Percentiles rank a stretch among this genome's conserved stretches.
These are phyloP conservation scores for Scolopax bukidnonensis DNA, from an alignment of 2,797 vertebrate species.

Conservation along the genomic window DNA sequence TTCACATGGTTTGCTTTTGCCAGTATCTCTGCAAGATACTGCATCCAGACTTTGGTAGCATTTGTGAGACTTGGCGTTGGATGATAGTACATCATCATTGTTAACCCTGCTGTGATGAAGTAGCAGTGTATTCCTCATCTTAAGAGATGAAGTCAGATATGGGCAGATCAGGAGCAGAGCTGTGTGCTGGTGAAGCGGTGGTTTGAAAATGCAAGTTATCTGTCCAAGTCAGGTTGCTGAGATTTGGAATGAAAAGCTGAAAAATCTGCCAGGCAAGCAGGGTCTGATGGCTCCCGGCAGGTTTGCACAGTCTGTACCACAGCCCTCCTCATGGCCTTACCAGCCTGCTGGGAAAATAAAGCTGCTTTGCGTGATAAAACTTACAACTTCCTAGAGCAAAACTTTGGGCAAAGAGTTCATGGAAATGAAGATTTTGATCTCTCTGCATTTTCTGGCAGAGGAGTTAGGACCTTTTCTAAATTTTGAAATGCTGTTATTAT, in stretches of 20 bases:
- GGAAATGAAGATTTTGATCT: not conserved
- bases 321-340: not conserved
- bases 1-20: not conserved
- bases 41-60: fast-evolving
- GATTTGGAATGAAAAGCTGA: not conserved
- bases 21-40: fast-evolving
- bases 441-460: not conserved
- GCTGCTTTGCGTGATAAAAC: not conserved
- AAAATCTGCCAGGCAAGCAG: fast-evolving
- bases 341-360: not conserved
- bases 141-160: fast-evolving
- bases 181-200: not conserved
- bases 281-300: not conserved
- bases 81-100: fast-evolving
- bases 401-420: not conserved
- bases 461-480: not conserved
- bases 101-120: not conserved
- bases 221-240: not conserved
- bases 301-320: not conserved
- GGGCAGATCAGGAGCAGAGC: not conserved
- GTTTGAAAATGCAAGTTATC: not conserved
- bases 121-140: fast-evolving
- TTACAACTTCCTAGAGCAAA: not conserved
- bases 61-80: not conserved
- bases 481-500: not conserved